A percentile compares a stretch with the other conserved stretches of the same genome.
These are phyloP conservation scores for Suillia variegata DNA, from an alignment of 2,888 invertebrate genomes.

Conservation along the genomic window DNA sequence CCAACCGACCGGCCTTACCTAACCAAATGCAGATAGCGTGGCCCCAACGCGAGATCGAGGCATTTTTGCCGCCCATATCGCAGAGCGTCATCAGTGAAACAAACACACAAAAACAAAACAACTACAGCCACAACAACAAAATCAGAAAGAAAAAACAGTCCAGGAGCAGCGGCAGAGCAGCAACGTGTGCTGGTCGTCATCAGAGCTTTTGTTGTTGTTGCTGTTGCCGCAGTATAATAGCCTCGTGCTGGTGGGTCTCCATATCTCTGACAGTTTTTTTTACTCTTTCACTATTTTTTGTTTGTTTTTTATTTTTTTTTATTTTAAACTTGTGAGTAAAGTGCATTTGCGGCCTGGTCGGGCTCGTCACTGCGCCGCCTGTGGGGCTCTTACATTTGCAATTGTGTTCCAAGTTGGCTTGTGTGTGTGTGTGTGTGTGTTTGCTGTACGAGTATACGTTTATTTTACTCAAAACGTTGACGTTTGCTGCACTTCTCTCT, in stretches of 20 bases:
- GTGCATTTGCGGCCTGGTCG: conserved; percentile 17
- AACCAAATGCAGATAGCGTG: not conserved
- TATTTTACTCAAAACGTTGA: too few species aligned
- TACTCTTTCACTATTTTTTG: not conserved
- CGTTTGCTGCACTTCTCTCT: not conserved
- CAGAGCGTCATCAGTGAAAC: conserved; percentile 47
- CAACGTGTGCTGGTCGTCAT: conserved; percentile 35
- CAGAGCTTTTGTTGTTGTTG: conserved; percentile 29
- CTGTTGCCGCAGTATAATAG: conserved; percentile 45
- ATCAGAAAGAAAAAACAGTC: conserved; percentile 4
- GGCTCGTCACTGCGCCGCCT: conserved; percentile 9
- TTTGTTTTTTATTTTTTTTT: conserved; percentile 2
- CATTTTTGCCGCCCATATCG: conserved; percentile 51
- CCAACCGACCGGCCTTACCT: not conserved
- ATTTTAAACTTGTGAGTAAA: conserved; percentile 8
- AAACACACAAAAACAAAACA: conserved; percentile 22
- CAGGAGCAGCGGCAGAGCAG: conserved; percentile 17
- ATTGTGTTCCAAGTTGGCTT: not conserved
- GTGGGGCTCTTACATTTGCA: not conserved
- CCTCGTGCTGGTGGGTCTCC: conserved; percentile 45
- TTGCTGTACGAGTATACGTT: too few species aligned
- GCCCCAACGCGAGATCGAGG: conserved; percentile 36
- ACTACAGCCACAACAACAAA: not conserved
- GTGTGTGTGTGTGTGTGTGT: not conserved
- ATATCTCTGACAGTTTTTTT: conserved; percentile 31